Conservation (phyloP, 2,888 invertebrate genomes). For the Amphipoea lucens region DNA sequence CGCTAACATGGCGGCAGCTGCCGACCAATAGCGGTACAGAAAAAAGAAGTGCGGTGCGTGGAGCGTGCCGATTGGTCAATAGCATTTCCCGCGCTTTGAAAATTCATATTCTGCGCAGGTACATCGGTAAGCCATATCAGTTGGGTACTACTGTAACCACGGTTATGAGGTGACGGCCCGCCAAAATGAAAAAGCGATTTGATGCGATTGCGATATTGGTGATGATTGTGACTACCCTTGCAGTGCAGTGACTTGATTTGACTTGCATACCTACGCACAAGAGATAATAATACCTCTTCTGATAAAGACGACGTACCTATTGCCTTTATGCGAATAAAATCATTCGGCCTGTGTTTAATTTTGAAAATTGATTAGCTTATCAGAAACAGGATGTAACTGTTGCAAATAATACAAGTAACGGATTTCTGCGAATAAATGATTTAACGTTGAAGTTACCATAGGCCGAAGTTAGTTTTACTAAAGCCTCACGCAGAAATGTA, state of each 20-base stretch:
- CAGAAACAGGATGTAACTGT: background rate
- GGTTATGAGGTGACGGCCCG: background rate
- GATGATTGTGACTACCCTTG: background rate
- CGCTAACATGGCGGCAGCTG: too few species aligned
- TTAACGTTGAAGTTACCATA: background rate
- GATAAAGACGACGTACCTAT: background rate
- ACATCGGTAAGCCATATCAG: too few species aligned
- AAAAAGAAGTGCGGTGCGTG: too few species aligned
- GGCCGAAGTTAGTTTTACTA: background rate
- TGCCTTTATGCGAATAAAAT: background rate
- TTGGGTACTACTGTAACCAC: too few species aligned
- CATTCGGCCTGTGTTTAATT: background rate
- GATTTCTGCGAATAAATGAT: background rate
- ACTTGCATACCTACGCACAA: background rate
- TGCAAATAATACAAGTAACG: background rate
- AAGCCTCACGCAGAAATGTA: background rate
- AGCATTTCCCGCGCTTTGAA: too few species aligned
- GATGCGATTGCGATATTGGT: background rate
- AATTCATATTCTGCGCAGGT: too few species aligned
- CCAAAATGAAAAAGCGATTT: background rate
- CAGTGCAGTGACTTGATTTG: background rate
- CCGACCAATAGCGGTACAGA: too few species aligned
- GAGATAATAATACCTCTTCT: background rate
- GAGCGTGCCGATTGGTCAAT: too few species aligned
- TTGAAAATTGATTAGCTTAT: background rate